Evolutionary conservation across 2,113 vertebrate species (phyloP), one percentile per base, ranked within the genome.

Genomic region (Heterocephalus glaber): DNA sequence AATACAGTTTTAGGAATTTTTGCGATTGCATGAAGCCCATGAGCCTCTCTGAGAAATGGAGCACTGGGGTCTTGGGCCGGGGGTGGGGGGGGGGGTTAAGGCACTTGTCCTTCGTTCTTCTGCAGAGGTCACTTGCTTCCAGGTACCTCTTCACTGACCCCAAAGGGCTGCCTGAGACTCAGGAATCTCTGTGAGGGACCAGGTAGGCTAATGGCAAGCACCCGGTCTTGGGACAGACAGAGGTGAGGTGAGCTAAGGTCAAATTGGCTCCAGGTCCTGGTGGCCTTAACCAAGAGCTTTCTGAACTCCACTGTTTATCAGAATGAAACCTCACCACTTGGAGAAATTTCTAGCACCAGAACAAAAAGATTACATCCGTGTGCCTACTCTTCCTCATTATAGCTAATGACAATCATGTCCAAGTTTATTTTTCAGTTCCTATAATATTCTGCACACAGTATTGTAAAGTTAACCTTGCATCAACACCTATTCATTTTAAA

Each of bases 1-100:
- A 61, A 82, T 0, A 2, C n/a, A 33, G 92, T 11, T 90, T 22
- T 80, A 56, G 72, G 49, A 41, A 70, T 28, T 77, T 93, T 94
- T 96, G 38, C 65, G 82, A 41, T 0, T 94, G 52, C 96, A 79
- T 68, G 63, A 61, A 91, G 60, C 60, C n/a, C 22, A 26, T 76
- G 90, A 49, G 38, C 56, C 84, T 92, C 6, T 0, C 58, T 56
- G 68, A 0, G 2, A 72, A 95, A 72, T 13, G 44, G 49, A 72
- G 35, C 0, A 0, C 72, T 28, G 63, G 89, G 79, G 44, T 60
- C 38, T 80, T n/a, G 5, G 86, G 90, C 70, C 90, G 76, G n/a
- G 35, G 2, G 41, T 74, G 95, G 94, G 87, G 9, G 47, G 47
- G 47, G 5, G n/a, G n/a, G 61, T 28, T 35, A 77, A 38, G 80